Conservation (phyloP, 2,888 invertebrate species). For the Rhaphigaster nebulosa region DNA sequence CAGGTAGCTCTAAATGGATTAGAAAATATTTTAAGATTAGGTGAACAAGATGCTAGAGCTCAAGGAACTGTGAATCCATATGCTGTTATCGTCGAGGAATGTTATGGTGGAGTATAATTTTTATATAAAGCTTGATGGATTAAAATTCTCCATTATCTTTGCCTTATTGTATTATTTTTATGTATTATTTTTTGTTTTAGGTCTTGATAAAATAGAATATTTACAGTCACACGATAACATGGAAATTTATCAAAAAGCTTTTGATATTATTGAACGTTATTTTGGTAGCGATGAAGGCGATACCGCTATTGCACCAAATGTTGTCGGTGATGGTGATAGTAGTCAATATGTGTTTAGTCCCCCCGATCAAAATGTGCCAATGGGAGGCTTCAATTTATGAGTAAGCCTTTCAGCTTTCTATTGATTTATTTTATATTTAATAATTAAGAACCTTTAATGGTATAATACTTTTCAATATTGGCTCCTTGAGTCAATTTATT, state of each 20-base stretch:
- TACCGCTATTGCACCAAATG: conserved; percentile 80
- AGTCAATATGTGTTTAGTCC: conserved; percentile 75
- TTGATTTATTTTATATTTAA: background rate
- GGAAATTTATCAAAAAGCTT: conserved; percentile 97
- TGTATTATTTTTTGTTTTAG: conserved; percentile 71
- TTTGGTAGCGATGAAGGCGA: conserved; percentile 94
- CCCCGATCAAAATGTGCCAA: conserved; percentile 80
- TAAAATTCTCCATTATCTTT: background rate
- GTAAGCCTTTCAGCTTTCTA: background rate
- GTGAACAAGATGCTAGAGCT: conserved; percentile 81
- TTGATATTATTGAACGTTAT: conserved; percentile 95
- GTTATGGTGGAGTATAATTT: conserved; percentile 80
- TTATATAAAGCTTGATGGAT: background rate
- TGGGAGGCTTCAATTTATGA: conserved; percentile 88
- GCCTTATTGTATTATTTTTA: background rate
- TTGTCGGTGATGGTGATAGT: conserved; percentile 79
- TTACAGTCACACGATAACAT: conserved; percentile 96
- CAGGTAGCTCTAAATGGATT: conserved; percentile 96
- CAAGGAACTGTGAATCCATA: conserved; percentile 86
- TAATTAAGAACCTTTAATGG: background rate
- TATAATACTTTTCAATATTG: background rate
- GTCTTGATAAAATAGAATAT: conserved; percentile 97
- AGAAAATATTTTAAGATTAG: conserved; percentile 93
- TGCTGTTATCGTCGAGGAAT: conserved; percentile 93
- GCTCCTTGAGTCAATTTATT: too few relatives aligned